phyloP scores from a whole-genome alignment of 1,140 invertebrate species.

The Sogatella furcifera region DNA sequence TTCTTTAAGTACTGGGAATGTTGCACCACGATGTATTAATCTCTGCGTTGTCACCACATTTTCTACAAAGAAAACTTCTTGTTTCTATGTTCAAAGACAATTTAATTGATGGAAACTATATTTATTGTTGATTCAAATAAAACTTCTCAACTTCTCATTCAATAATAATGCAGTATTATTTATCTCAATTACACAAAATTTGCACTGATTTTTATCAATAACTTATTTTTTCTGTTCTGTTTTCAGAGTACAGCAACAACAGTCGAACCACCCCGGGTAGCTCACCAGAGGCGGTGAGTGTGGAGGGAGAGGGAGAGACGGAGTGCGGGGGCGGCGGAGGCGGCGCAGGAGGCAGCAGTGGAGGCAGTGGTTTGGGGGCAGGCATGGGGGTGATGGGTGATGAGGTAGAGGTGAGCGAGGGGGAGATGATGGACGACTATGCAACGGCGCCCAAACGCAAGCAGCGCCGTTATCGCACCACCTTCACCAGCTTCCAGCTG shows the following conservation, averaged over 20 bases:
- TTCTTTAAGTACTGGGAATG: no score
- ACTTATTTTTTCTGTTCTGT: no score
- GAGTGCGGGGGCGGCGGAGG: not conserved
- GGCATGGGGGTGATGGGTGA: constrained; percentile 9
- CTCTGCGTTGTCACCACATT: no score
- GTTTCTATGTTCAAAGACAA: no score
- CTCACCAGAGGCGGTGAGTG: not conserved
- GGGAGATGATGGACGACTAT: constrained; percentile 64
- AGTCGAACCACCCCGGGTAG: not conserved
- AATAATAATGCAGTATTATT: no score
- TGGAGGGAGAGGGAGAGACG: not conserved
- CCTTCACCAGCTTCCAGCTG: constrained; percentile 89
- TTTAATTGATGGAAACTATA: no score
- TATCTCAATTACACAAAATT: no score
- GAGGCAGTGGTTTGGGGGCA: not conserved
- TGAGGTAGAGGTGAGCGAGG: constrained; percentile 55
- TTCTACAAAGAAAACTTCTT: no score
- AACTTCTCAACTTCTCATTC: no score
- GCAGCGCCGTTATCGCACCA: constrained; percentile 83
- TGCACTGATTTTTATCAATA: no score
- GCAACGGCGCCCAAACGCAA: constrained; percentile 68
- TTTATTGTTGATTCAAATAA: no score
- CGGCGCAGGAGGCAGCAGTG: not conserved
- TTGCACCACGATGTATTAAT: no score
- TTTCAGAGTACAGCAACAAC: not conserved